Evolutionary conservation across 2,113 vertebrate genomes (phyloP).

Genomic region (Tachycineta bicolor): DNA sequence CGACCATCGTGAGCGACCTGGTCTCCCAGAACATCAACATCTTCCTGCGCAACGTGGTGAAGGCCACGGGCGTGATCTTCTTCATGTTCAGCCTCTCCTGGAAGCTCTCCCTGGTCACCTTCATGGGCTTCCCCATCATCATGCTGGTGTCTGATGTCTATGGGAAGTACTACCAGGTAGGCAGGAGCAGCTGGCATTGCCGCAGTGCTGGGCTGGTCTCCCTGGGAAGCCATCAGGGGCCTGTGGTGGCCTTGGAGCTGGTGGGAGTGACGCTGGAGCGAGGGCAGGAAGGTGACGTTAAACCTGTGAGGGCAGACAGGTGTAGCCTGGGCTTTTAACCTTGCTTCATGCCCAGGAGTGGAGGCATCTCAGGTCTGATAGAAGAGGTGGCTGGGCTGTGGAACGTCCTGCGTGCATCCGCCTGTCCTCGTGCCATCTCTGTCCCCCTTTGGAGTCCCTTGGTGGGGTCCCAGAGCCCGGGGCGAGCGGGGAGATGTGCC

Average conservation of each 20-base stretch:
- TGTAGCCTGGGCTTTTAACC: neutral
- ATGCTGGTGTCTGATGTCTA: conserved; percentile 88
- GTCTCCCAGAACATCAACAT: conserved; percentile 95
- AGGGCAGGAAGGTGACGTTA: neutral
- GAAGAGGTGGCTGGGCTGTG: neutral
- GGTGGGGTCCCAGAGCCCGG: accelerated
- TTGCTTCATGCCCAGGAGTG: neutral
- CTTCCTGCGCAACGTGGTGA: conserved; percentile 89
- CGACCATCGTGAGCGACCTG: conserved; percentile 93
- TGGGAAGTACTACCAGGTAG: conserved; percentile 94
- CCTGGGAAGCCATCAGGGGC: accelerated
- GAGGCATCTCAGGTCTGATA: neutral
- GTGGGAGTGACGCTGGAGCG: neutral
- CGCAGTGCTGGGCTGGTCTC: accelerated
- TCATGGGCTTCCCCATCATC: conserved; percentile 96
- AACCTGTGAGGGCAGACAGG: neutral
- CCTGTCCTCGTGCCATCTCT: neutral
- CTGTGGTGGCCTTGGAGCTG: neutral
- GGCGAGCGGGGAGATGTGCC: accelerated
- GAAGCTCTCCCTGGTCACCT: conserved; percentile 90
- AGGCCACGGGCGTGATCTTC: conserved; percentile 83
- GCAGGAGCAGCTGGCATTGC: neutral
- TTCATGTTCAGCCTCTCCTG: conserved; percentile 96
- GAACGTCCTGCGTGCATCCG: neutral
- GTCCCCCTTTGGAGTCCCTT: neutral